Percentiles rank a stretch among this genome's conserved stretches.
phyloP scores from a whole-genome alignment of 2,113 vertebrate genomes.

The Pollimyrus isidori region DNA sequence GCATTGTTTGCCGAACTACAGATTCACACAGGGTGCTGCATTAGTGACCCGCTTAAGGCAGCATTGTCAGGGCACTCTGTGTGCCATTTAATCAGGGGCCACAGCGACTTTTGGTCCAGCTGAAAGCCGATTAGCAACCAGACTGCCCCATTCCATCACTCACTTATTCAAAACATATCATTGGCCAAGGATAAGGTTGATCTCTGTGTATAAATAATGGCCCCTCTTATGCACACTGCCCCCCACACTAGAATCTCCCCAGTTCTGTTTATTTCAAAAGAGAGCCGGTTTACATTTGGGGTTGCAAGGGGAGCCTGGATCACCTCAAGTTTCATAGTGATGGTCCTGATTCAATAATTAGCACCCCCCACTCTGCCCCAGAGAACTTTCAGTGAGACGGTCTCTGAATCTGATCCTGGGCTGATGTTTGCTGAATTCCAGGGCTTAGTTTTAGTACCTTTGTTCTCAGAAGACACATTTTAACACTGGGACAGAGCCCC shows the following conservation, averaged over 20 bases:
- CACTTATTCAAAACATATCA: not conserved
- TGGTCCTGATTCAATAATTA: constrained; percentile 50
- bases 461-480: constrained; percentile 24
- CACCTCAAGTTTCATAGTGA: constrained; percentile 27
- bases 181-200: not conserved
- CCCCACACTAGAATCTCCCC: not conserved
- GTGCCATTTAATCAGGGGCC: not conserved
- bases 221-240: too few species aligned
- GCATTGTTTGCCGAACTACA: too few species aligned
- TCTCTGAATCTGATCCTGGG: constrained; percentile 30
- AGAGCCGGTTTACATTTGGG: constrained; percentile 21
- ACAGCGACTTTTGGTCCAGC: not conserved
- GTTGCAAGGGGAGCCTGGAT: not conserved
- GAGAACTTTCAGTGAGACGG: not conserved
- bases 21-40: not conserved
- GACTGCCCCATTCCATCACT: not conserved
- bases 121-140: not conserved
- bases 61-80: not conserved
- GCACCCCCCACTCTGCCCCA: constrained; percentile 40
- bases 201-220: too few species aligned
- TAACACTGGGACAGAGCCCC: constrained; percentile 27
- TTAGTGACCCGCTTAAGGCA: not conserved
- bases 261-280: not conserved
- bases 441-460: not conserved
- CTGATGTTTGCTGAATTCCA: constrained; percentile 23